Conservation (phyloP, 2,888 invertebrate genomes). For the Melolontha melolontha region DNA sequence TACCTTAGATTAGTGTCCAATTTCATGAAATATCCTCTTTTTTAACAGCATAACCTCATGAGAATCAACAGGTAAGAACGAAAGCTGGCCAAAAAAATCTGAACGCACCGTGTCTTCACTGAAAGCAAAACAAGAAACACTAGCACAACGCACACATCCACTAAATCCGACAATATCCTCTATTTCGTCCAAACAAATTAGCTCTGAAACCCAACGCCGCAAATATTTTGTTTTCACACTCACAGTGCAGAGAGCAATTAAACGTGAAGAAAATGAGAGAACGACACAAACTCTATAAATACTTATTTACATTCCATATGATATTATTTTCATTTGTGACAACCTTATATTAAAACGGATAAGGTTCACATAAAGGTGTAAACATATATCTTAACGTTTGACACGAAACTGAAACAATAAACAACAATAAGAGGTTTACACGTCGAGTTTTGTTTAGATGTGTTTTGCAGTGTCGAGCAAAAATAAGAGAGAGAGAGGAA, state of each 20-base stretch:
- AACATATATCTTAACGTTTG: neutral
- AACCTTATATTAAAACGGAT: neutral
- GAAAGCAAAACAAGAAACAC: conserved; percentile 14
- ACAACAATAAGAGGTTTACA: conserved; percentile 39
- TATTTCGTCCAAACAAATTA: conserved; percentile 33
- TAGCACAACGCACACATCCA: conserved; percentile 6
- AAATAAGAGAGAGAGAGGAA: conserved; percentile 46
- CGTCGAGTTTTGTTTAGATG: conserved; percentile 43
- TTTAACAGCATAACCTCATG: conserved; percentile 22
- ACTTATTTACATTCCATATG: conserved; percentile 33
- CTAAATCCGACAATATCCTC: conserved; percentile 12
- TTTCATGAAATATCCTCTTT: neutral
- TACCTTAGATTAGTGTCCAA: conserved; percentile 11
- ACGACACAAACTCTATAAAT: conserved; percentile 37
- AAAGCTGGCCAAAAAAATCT: conserved; percentile 23
- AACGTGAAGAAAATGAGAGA: conserved; percentile 29
- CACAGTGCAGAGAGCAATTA: conserved; percentile 32
- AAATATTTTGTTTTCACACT: conserved; percentile 31
- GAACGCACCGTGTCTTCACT: conserved; percentile 16
- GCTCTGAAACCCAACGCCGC: conserved; percentile 31
- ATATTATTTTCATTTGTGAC: neutral
- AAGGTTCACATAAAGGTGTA: neutral
- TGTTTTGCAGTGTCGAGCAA: conserved; percentile 46
- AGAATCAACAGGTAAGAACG: conserved; percentile 37
- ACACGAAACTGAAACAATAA: conserved; percentile 36